Evolutionary conservation across 2,113 vertebrate genomes (phyloP), one percentile per base, ranked within the genome.

Genomic region (Scomber colias): DNA sequence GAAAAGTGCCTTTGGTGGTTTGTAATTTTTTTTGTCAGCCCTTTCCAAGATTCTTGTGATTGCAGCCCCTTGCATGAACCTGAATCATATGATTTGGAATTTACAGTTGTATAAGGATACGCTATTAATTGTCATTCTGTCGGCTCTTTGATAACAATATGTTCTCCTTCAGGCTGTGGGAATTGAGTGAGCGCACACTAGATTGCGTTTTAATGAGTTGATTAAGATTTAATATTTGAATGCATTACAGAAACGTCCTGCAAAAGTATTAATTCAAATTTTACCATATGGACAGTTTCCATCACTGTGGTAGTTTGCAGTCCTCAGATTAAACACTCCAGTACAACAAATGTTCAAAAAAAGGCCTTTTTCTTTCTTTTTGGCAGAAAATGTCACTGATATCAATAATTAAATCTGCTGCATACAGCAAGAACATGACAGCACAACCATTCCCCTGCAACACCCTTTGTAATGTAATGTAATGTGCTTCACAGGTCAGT

Each of bases 181-280:
- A 61, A 49, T 46, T 19, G 31, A 40, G 16, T 44, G 65, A 40
- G 1, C 1, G 55, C 49, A 65, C 30, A 14, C 11, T 3, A 51
- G n/a, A 73, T 81, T 69, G 54, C 21, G 51, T 59, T 77, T 81
- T 73, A 86, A 87, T 72, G 62, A 53, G 62, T 53, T 76, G 44
- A 79, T 89, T 79, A 78, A 84, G 53, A 75, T 81, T 78, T 51
- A 63, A 77, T 81, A 81, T 81, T 83, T 65, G 13, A 61, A 64
- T 65, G 63, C 44, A 44, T 65, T 71, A 24, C 17, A 74, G 54
- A 65, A 56, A 73, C 16, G 0, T 59, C 46, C 49, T 44, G 50
- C 15, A 4, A 8, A 62, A 75, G 11, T 17, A 17, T 31, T 31
- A 5, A 44, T 48, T 55, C 8, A 30, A 3, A 50, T 56, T 30